Percentiles rank a stretch among this genome's conserved stretches.
Conservation (phyloP, 2,888 invertebrate genomes). For the Morpho deidamia region DNA sequence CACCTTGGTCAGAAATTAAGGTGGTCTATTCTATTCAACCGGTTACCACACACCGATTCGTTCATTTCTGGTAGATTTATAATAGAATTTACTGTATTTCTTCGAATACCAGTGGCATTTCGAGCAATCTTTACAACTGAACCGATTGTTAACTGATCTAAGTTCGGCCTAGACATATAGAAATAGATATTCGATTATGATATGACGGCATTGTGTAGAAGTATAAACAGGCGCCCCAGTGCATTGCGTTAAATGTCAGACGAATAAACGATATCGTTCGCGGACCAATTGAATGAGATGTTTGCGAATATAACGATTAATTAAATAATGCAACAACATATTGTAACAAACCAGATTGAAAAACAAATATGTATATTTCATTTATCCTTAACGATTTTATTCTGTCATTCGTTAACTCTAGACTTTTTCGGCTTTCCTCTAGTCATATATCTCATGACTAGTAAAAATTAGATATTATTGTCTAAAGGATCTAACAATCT, state of each 20-base stretch:
- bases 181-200: slow-evolving; percentile 15
- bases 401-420: too few species aligned
- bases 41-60: neutral
- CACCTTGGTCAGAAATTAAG: too few species aligned
- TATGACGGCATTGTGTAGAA: slow-evolving; percentile 11
- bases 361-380: too few species aligned
- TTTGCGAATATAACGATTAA: slow-evolving; percentile 32
- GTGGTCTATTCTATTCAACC: too few species aligned
- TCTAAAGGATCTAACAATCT: too few species aligned
- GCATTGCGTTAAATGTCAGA: slow-evolving; percentile 21
- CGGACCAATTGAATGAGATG: slow-evolving; percentile 30
- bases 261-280: slow-evolving; percentile 31
- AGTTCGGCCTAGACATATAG: slow-evolving; percentile 4
- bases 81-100: neutral
- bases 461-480: too few species aligned
- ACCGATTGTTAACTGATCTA: slow-evolving; percentile 6
- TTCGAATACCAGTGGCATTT: slow-evolving; percentile 11
- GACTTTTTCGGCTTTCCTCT: too few species aligned
- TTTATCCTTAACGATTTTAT: too few species aligned
- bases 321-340: slow-evolving; percentile 36
- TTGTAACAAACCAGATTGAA: too few species aligned
- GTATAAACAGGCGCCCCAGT: slow-evolving; percentile 10
- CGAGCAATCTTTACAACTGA: neutral
- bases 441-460: too few species aligned
- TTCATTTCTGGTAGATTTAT: neutral